Base-by-base conservation (phyloP, 2,797 vertebrate genomes). In the Arrhamphus sclerolepis region DNA sequence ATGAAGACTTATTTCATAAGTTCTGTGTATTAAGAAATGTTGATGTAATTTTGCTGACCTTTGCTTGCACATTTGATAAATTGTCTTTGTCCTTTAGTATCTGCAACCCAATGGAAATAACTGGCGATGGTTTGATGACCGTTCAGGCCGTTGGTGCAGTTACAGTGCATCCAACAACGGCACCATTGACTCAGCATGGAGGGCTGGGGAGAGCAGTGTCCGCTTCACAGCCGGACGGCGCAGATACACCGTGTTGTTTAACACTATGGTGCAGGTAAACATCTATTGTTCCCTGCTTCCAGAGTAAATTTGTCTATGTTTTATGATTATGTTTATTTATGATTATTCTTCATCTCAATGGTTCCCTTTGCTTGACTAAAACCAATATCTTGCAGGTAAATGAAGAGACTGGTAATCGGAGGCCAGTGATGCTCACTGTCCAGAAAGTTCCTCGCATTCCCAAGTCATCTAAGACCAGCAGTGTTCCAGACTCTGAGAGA, bases 101-200 rank as follows among this genome's bases (percentile, higher is more conserved):
- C 89, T 98, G 43, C 97, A 98, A 78, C 94, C 95, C n/a, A 96
- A 95, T 73, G 95, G 94, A 7, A 98, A 98, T 86, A 98, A 98
- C 78, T 98, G 97, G 97, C 93, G 97, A 53, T 98, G 97, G 97
- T 98, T 98, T 87, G 97, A 98, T 81, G 97, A 98, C 83, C 94
- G 96, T 34, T 98, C 96, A 1, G 97, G 97, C 6, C 95, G 97
- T 61, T 98, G 97, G 97, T 98, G 97, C 89, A 98, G 96, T 86
- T 98, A 98, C 79, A 98, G 96, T 46, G 96, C 96, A 58, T 97
- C 96, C 75, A 98, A 98, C 88, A 98, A 98, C 84, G 96, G 96
- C 72, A 98, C 97, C 55, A 98, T 98, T 43, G 97, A 98, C 81
- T 93, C 96, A 0, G 96, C 97, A 0, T 98, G 97, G 97, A 92